Evolutionary conservation across 2,888 invertebrate genomes (phyloP), one percentile per base, ranked within the genome.

Genomic region (Clivina fossor): DNA sequence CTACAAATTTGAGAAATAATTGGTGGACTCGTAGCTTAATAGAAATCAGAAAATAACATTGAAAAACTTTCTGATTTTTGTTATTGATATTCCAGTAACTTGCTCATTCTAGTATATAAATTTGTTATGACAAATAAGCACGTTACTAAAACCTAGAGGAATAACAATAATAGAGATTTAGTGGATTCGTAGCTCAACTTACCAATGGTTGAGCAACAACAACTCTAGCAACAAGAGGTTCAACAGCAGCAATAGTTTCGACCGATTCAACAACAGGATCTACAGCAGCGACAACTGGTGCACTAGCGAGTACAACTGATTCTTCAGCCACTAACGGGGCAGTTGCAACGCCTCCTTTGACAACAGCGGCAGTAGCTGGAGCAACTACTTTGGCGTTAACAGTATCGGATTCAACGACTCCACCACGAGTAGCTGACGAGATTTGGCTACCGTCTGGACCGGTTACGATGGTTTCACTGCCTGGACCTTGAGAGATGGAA

Each of bases 391-490:
- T 60, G 5, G 60, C 57, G 19, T 33, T 22, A 24, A 61, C 60
- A 26, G 58, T 56, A 13, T 64, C 61, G 4, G 63, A 61, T 19
- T 64, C 61, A 1, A 66, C 64, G 7, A 58, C 60, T 13, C 53
- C 53, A 28, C 53, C 53, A 26, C 35, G 61, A 22, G 66, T 65
- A 58, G 67, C 68, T 24, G 72, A 63, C 3, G 68, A 70, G 28
- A 74, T 71, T 4, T 68, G 63, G 49, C 71, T 71, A 11, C 73
- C 74, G 62, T 74, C 73, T 4, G 73, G 73, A 15, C 74, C 73
- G 63, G 67, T 65, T 26, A 74, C 70, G 22, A 74, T 70, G 1
- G 72, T 73, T 61, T 69, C 69, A 1, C 68, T 69, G 50, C 70
- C 66, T 2, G 71, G 71, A 4, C 72, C 72, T 62, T 67, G 66